Evolutionary conservation across 2,113 vertebrate genomes (phyloP).

Genomic region (Globicephala melas): DNA sequence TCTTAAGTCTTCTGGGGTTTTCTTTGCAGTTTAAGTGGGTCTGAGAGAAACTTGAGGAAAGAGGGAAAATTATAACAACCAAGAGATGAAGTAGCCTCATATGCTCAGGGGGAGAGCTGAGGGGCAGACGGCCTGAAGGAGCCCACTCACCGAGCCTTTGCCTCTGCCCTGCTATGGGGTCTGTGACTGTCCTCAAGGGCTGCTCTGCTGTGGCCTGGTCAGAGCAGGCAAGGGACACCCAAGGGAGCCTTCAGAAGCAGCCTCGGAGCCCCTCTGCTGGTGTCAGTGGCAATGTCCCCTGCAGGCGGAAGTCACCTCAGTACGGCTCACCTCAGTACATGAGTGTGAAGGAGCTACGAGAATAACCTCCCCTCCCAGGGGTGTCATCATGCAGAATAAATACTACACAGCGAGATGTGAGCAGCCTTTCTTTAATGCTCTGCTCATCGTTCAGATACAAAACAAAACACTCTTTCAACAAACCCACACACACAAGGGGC

Average conservation of each 20-base stretch:
- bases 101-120: no score
- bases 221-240: not conserved
- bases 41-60: not conserved
- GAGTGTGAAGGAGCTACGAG: not conserved
- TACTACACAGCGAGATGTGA: not conserved
- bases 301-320: not conserved
- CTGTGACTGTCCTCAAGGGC: accelerated
- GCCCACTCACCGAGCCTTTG: not conserved
- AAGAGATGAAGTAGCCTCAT: not conserved
- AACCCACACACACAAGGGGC: not conserved
- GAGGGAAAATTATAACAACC: not conserved
- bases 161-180: no score
- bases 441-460: not conserved
- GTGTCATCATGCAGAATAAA: not conserved
- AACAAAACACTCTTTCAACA: not conserved
- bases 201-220: not conserved
- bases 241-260: not conserved
- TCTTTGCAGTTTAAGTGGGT: not conserved
- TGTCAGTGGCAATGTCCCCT: not conserved
- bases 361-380: not conserved
- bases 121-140: not conserved
- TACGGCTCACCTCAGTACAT: accelerated
- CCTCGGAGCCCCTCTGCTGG: not conserved
- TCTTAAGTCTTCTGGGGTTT: not conserved
- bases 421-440: not conserved